Conservation (phyloP, 2,113 vertebrate genomes). For the Tursiops truncatus region DNA sequence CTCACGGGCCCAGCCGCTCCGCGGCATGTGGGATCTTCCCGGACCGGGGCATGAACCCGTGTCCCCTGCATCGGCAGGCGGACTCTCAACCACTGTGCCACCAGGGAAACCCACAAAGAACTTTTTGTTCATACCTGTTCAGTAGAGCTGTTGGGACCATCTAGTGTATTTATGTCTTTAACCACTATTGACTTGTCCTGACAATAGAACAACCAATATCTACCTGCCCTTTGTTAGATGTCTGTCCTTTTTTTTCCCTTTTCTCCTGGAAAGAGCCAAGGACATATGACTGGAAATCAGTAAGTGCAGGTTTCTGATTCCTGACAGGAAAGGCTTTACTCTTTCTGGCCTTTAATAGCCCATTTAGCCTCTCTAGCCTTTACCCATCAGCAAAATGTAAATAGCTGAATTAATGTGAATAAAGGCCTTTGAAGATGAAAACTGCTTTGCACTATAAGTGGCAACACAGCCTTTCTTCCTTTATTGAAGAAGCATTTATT, state of each 20-base stretch:
- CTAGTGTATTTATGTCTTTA: background rate
- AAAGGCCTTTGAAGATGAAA: slow-evolving; percentile 63
- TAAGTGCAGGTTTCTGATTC: slow-evolving; percentile 50
- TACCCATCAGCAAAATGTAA: slow-evolving; percentile 64
- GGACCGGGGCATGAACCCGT: too few relatives aligned
- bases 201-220: background rate
- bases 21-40: too few relatives aligned
- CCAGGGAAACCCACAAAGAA: background rate
- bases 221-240: background rate
- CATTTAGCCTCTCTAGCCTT: slow-evolving; percentile 55
- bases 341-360: slow-evolving; percentile 47
- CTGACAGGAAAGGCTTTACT: slow-evolving; percentile 41
- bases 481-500: slow-evolving; percentile 48
- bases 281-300: slow-evolving; percentile 1
- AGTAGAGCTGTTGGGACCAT: background rate
- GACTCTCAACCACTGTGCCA: too few relatives aligned
- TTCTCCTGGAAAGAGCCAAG: background rate
- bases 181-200: background rate
- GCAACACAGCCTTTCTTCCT: slow-evolving; percentile 16
- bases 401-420: slow-evolving; percentile 68
- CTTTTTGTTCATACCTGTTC: background rate
- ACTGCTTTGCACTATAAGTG: slow-evolving; percentile 12
- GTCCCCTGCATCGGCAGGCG: too few relatives aligned
- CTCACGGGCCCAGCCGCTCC: too few relatives aligned
- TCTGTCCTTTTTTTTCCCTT: background rate